A percentile compares a stretch with the other conserved stretches of the same genome.
Evolutionary conservation across 2,888 invertebrate species (phyloP).

Genomic region (Pyrgus malvae): DNA sequence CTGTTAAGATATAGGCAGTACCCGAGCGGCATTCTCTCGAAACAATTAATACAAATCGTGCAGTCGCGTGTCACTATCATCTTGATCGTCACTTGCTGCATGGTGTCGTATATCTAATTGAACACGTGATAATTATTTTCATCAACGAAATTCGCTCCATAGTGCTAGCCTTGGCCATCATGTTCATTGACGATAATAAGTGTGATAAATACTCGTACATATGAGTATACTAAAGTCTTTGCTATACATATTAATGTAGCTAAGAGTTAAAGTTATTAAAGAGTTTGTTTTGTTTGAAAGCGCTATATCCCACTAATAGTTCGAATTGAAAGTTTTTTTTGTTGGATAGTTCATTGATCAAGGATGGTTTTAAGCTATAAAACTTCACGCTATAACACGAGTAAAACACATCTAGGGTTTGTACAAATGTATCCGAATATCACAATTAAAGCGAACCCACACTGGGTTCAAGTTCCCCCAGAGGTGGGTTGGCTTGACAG

Average conservation of each 20-base stretch:
- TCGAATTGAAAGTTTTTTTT: too few relatives aligned
- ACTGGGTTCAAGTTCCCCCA: slow-evolving; percentile 15
- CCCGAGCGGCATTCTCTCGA: slow-evolving; percentile 48
- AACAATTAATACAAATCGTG: slow-evolving; percentile 61
- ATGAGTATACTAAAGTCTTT: too few relatives aligned
- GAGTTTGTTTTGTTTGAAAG: too few relatives aligned
- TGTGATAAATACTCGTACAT: too few relatives aligned
- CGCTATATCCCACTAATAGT: too few relatives aligned
- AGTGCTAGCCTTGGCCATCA: background rate
- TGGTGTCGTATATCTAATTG: background rate
- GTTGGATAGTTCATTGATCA: too few relatives aligned
- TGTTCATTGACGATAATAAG: background rate
- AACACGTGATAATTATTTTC: slow-evolving; percentile 2
- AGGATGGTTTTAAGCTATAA: too few relatives aligned
- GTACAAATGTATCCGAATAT: too few relatives aligned
- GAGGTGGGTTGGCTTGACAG: slow-evolving; percentile 2
- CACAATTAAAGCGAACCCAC: slow-evolving; percentile 3
- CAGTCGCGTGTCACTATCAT: slow-evolving; percentile 51
- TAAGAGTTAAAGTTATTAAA: too few relatives aligned
- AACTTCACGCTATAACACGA: too few relatives aligned
- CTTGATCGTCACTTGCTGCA: slow-evolving; percentile 33
- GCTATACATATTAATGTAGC: too few relatives aligned
- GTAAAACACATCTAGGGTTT: too few relatives aligned
- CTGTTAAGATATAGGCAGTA: slow-evolving; percentile 46
- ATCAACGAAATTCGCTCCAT: background rate